Conservation (phyloP, 2,888 invertebrate genomes). For the Athalia cordata region DNA sequence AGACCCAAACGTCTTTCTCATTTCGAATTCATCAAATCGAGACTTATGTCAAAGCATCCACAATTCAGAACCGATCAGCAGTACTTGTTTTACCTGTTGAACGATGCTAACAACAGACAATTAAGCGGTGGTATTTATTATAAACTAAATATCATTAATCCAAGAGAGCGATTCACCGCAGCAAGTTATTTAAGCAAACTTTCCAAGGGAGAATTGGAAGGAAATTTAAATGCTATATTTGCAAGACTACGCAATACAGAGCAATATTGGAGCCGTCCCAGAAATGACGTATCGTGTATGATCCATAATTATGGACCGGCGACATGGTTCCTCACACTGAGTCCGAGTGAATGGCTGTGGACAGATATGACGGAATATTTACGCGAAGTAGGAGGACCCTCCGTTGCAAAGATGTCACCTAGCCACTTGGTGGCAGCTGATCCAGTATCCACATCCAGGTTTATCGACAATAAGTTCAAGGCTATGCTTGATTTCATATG, state of each 20-base stretch:
- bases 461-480: slow-evolving; percentile 62
- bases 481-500: slow-evolving; percentile 60
- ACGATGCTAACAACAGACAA: slow-evolving; percentile 54
- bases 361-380: slow-evolving; percentile 59
- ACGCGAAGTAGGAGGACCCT: no score
- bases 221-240: slow-evolving; percentile 53
- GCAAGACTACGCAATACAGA: no score
- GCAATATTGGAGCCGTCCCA: no score
- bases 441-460: slow-evolving; percentile 62
- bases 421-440: slow-evolving; percentile 61
- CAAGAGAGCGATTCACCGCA: slow-evolving; percentile 50
- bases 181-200: slow-evolving; percentile 48
- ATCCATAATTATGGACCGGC: slow-evolving; percentile 55
- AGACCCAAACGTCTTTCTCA: slow-evolving; percentile 50
- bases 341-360: slow-evolving; percentile 57
- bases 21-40: slow-evolving; percentile 53
- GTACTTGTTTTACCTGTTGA: slow-evolving; percentile 55
- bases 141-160: slow-evolving; percentile 52
- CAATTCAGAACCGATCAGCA: slow-evolving; percentile 54
- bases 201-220: no score
- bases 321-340: slow-evolving; percentile 55
- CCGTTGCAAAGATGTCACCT: slow-evolving; percentile 55
- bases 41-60: slow-evolving; percentile 53
- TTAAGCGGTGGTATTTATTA: slow-evolving; percentile 53
- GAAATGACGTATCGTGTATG: slow-evolving; percentile 55